A percentile compares a stretch with the other conserved stretches of the same genome.
These are phyloP conservation scores for Sula dactylatra DNA, from an alignment of 2,113 vertebrate genomes.

Conservation along the genomic window DNA sequence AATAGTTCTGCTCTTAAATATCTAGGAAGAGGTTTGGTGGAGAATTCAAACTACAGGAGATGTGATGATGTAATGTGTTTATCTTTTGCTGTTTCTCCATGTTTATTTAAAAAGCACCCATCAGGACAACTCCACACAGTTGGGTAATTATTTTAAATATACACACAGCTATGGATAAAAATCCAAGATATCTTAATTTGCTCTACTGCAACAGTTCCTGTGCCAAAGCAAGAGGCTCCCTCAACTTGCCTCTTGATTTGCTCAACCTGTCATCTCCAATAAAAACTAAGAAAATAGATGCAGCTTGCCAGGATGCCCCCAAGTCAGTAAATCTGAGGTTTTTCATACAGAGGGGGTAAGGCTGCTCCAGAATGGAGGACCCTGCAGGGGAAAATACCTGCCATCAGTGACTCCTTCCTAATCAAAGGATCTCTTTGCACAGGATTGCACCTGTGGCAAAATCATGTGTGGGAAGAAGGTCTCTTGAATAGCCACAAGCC, in stretches of 20 bases:
- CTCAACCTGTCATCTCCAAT: not conserved
- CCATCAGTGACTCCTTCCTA: not conserved
- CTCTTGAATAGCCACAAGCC: not conserved
- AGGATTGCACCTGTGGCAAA: not conserved
- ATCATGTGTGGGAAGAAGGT: not conserved
- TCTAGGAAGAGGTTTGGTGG: not conserved
- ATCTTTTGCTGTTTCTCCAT: not conserved
- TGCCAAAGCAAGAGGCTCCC: not conserved
- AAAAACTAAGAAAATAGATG: not conserved
- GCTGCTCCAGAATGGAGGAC: not conserved
- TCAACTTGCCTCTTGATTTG: not conserved
- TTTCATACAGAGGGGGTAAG: not conserved
- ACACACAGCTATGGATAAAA: not conserved
- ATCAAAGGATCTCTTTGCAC: not conserved
- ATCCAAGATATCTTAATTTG: not conserved
- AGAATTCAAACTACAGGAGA: not conserved
- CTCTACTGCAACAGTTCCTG: not conserved
- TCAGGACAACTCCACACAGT: not conserved
- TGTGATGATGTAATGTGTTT: not conserved
- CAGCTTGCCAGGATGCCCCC: not conserved
- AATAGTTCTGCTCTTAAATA: not conserved
- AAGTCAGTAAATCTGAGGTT: not conserved
- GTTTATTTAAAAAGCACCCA: not conserved
- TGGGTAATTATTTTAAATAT: not conserved
- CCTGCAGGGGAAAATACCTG: not conserved